These are phyloP conservation scores for Zootoca vivipara DNA, from an alignment of 2,113 vertebrate species.

Conservation along the genomic window DNA sequence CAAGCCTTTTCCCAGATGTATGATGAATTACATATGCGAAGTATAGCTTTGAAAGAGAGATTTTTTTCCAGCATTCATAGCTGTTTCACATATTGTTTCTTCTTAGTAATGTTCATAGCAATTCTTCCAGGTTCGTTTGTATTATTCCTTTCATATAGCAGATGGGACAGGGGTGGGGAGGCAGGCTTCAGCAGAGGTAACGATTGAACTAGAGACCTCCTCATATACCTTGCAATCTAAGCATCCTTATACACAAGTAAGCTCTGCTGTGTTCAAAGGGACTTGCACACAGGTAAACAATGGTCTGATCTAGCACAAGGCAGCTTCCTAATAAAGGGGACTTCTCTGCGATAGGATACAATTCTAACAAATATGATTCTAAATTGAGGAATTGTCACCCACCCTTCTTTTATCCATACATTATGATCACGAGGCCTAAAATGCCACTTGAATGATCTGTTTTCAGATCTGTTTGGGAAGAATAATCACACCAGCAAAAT, in stretches of 20 bases:
- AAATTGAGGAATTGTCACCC: not conserved
- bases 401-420: not conserved
- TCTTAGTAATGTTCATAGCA: not conserved
- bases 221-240: not conserved
- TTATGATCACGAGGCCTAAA: rapidly evolving
- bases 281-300: not conserved
- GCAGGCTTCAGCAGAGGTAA: not conserved
- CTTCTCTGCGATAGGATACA: not conserved
- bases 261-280: not conserved
- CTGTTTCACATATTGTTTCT: not conserved
- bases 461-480: not conserved
- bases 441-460: rapidly evolving
- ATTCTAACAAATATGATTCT: not conserved
- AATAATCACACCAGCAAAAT: not conserved
- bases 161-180: not conserved
- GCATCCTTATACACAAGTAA: not conserved
- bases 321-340: not conserved
- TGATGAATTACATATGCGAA: not conserved
- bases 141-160: not conserved
- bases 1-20: not conserved
- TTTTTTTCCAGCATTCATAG: not conserved
- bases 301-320: not conserved
- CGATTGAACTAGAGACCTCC: not conserved
- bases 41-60: not conserved
- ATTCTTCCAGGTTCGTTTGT: not conserved